Conservation (phyloP, 1,140 invertebrate genomes). For the Ceratina australensis region DNA sequence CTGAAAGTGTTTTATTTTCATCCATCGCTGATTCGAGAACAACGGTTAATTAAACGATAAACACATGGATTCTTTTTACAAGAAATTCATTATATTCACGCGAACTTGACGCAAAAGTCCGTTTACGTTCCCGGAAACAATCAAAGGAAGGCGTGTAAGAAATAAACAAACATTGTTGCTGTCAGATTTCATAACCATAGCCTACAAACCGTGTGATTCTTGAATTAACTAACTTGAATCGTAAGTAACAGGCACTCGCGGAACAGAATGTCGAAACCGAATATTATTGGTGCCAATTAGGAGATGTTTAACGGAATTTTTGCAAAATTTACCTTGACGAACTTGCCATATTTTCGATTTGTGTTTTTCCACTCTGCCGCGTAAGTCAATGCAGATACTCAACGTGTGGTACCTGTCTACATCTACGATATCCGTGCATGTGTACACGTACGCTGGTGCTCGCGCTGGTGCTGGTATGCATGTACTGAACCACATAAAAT, state of each 20-base stretch:
- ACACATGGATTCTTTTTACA: not conserved
- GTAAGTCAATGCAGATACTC: slow-evolving; percentile 32
- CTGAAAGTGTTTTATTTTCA: not conserved
- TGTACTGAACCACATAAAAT: not conserved
- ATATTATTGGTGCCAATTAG: not conserved
- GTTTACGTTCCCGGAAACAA: not conserved
- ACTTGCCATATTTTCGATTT: slow-evolving; percentile 66
- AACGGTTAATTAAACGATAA: not conserved
- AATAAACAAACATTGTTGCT: slow-evolving; percentile 35
- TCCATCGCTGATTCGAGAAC: not conserved
- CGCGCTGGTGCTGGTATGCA: no score
- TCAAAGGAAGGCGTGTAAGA: not conserved
- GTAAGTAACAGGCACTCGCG: not conserved
- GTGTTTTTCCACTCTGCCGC: slow-evolving; percentile 34
- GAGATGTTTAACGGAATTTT: not conserved
- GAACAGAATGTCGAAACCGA: not conserved
- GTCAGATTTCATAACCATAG: slow-evolving; percentile 36
- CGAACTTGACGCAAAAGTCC: not conserved
- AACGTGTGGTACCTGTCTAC: not conserved
- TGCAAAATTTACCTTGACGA: slow-evolving; percentile 66
- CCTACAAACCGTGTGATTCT: not conserved
- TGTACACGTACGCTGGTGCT: no score
- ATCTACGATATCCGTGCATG: not conserved
- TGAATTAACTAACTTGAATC: not conserved
- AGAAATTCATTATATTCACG: not conserved